Conservation (phyloP, 2,113 vertebrate species). For the Rattus norvegicus region DNA sequence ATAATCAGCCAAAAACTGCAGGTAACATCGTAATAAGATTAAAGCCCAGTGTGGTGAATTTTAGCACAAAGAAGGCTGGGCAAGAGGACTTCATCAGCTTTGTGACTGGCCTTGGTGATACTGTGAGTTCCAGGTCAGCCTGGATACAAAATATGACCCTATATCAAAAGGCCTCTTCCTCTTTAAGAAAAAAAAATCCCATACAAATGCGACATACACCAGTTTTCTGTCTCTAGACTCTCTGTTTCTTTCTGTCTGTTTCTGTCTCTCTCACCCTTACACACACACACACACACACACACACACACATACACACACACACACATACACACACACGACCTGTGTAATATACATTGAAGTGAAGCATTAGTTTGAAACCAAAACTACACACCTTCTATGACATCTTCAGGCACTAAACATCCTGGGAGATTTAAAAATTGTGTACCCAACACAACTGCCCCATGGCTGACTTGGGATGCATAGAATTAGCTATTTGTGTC, state of each 20-base stretch:
- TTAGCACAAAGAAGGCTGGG: neutral
- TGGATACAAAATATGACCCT: neutral
- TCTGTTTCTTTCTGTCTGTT: no score
- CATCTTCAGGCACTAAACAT: neutral
- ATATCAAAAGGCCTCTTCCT: neutral
- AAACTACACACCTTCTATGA: conserved; percentile 12
- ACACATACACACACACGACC: neutral
- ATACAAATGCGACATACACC: neutral
- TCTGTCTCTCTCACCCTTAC: no score
- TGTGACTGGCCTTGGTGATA: neutral
- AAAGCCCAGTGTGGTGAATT: neutral
- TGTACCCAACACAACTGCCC: conserved; percentile 20
- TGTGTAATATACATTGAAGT: neutral
- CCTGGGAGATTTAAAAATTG: conserved; percentile 25
- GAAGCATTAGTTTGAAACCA: conserved; percentile 39
- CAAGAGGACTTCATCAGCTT: neutral
- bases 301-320: neutral
- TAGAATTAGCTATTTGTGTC: conserved; percentile 62
- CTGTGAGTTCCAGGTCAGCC: neutral
- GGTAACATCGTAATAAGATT: neutral
- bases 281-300: neutral
- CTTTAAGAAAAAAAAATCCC: neutral
- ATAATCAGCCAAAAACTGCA: conserved; percentile 26
- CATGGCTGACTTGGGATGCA: neutral
- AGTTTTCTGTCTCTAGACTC: neutral